Evolutionary conservation across 92 coral and sea anemone genomes (phyloP), one percentile per base, ranked within the genome.

Genomic region (Muricea muricata): DNA sequence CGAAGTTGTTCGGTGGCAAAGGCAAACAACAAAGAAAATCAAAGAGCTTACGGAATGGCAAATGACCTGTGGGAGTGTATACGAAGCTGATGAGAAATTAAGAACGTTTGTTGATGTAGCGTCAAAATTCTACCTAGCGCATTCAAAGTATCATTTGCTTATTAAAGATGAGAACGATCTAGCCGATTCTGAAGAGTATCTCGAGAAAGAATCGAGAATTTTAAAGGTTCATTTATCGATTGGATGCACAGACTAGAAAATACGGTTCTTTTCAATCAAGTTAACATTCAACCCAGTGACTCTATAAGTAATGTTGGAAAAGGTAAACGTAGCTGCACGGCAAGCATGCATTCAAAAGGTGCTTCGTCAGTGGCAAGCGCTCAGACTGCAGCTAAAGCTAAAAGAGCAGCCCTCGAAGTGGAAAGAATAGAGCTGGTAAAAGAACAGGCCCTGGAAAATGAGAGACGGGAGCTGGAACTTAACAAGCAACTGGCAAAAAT

Each of bases 381-480:
- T 15, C 67, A 30, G 8, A 18, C 21, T 48, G 32, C 34, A 31
- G 75, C 58, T 8, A 46, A 63, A 14, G 78, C 79, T 17, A 68
- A 47, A 68, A 48, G 31, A 65, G 86, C 68, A 14, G 79, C 79
- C 18, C 34, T 72, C 34, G 83, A 75, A 78, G 89, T 75, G 8
- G 67, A 56, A 26, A 52, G 46, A 10, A 66, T 60, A 65, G 61
- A 37, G 30, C 61, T 85, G 13, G 50, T 63, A 37, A 54, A 61
- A 31, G 37, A 74, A 28, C 84, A 77, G 1, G 78, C 61, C 4
- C 73, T 85, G 23, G 65, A 85, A 58, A 10, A 55, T 24, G 88
- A 85, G 48, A 73, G 75, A 45, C 66, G 58, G 15, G 65, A 70
- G 41, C 35, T 84, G 35, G 65, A 89, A 60, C 85, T 85, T 52